These are phyloP conservation scores for Pelmatolapia mariae DNA, from an alignment of 2,113 vertebrate genomes.

Conservation along the genomic window DNA sequence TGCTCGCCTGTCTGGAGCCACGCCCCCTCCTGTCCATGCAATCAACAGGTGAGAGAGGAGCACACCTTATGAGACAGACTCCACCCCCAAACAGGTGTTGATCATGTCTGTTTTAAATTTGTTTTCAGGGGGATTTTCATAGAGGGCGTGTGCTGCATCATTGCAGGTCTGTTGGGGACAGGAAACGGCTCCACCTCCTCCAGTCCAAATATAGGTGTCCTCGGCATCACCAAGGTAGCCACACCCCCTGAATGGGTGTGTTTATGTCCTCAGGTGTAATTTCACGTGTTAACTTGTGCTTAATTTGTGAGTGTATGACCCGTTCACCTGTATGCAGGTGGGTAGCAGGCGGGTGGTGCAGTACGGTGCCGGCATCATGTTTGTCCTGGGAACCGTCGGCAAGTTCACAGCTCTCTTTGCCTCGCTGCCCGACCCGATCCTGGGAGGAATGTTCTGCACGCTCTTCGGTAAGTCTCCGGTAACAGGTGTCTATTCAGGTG, in stretches of 20 bases:
- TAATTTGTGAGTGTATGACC: not conserved
- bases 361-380: conserved; percentile 90
- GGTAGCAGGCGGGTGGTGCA: conserved; percentile 95
- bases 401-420: conserved; percentile 96
- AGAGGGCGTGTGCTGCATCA: conserved; percentile 90
- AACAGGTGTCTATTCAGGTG: not conserved
- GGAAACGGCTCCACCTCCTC: conserved; percentile 98
- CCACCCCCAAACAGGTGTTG: not conserved
- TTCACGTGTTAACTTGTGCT: not conserved
- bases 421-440: conserved; percentile 89
- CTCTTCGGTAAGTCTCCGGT: conserved; percentile 81
- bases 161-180: conserved; percentile 91
- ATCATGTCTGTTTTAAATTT: not conserved
- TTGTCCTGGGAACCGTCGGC: conserved; percentile 86
- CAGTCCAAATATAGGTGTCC: conserved; percentile 94
- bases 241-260: not conserved
- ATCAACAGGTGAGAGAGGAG: conserved; percentile 84
- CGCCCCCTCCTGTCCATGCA: conserved; percentile 87
- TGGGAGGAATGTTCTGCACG: conserved; percentile 97
- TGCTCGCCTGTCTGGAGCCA: conserved; percentile 87
- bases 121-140: conserved; percentile 89
- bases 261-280: not conserved
- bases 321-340: conserved; percentile 71
- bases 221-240: conserved; percentile 95
- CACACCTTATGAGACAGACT: not conserved